Percentiles rank a stretch among this genome's conserved stretches.
These are phyloP conservation scores for Xyrichtys novacula DNA, from an alignment of 2,797 vertebrate genomes.

Conservation along the genomic window DNA sequence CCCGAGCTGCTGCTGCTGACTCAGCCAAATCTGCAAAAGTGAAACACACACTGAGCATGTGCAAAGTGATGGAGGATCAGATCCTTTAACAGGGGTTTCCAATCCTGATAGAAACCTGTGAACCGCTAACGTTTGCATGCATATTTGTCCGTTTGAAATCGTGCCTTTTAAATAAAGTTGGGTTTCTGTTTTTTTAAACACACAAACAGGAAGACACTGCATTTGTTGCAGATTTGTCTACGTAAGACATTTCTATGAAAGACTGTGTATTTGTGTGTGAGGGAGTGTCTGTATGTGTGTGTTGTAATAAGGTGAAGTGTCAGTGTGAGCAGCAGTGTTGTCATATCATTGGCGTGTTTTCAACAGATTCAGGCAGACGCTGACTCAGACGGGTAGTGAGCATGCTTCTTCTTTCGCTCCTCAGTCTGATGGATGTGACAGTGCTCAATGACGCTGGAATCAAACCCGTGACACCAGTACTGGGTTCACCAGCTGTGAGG, in stretches of 20 bases:
- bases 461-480: neutral
- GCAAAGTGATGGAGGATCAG: neutral
- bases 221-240: neutral
- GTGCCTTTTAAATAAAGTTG: too few relatives aligned
- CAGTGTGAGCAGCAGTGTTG: neutral
- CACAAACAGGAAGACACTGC: too few relatives aligned
- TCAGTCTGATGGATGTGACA: neutral
- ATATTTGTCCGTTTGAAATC: too few relatives aligned
- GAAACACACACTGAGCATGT: neutral
- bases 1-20: neutral
- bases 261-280: too few relatives aligned
- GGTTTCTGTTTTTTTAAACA: neutral
- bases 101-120: neutral
- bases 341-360: neutral
- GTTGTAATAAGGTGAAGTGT: neutral
- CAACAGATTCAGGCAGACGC: slow-evolving; percentile 2
- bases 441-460: neutral
- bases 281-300: too few relatives aligned
- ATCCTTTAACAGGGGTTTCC: too few relatives aligned
- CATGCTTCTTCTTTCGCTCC: slow-evolving; percentile 23
- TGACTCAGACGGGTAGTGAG: neutral
- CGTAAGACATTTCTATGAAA: too few relatives aligned
- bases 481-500: neutral
- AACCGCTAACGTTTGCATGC: too few relatives aligned
- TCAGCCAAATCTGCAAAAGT: neutral